Base-by-base conservation (phyloP, 2,888 invertebrate species). In the Tridacna crocea region DNA sequence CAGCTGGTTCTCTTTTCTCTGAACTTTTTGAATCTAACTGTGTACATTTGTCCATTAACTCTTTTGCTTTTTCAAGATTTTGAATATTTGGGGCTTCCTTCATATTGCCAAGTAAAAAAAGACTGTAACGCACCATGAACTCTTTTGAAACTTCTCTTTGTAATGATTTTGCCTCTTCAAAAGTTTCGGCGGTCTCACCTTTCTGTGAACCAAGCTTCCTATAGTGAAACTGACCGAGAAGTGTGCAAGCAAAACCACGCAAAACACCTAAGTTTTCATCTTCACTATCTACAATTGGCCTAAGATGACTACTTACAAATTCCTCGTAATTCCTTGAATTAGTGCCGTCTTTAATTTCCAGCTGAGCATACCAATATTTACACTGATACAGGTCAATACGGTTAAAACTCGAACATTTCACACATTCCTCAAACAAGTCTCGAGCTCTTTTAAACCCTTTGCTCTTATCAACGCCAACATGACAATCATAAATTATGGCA, bases 351-450 rank as follows among this genome's bases (percentile, higher is more conserved):
- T 63, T 63, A 63, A 63, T 26, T n/a, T 66, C 15, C 0, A 55
- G 63, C 19, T 66, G 48, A 27, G 55, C 75, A 75, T 63, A 75
- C 75, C 66, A 75, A 27, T 65, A 27, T 26, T 75, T 26, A 65
- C 75, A 66, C 27, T 75, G 63, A 47, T 66, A 6, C n/a, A 47
- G 13, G 51, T 61, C 61, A 26, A 26, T 6, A 15, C 4, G 10
- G 0, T 22, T 6, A 26, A 55, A 15, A 13, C 51, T 22, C 60
- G 58, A 22, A 17, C 46, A 68, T 0, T 68, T 47, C 19, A 68
- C 4, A 24, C 68, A 68, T n/a, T 19, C 46, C 19, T 48, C 26
- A 8, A 75, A 63, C 10, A 75, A 19, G 0, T 51, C 8, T 0
- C 26, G 17, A 48, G 66, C 47, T 22, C 63, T 65, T 55, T n/a